Evolutionary conservation across 1,140 invertebrate genomes (phyloP), one percentile per base, ranked within the genome.

Genomic region (Cyrtorhinus lividipennis): DNA sequence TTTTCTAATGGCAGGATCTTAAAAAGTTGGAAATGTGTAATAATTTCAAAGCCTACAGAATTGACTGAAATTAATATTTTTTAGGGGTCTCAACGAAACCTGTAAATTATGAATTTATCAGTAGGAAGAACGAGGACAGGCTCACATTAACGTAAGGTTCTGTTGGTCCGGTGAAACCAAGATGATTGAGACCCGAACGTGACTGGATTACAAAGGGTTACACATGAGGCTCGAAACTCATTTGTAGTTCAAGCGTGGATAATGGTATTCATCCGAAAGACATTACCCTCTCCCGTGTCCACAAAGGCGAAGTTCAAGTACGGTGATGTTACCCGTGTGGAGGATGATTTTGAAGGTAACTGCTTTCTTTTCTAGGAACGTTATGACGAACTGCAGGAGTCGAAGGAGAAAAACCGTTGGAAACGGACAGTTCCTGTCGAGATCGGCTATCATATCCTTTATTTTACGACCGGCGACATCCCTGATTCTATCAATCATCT

Each of bases 201-300:
- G 48, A 53, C 48, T 8, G 20, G 48, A 53, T 53, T 53, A 53
- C 48, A 53, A 53, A 53, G 20, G 48, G 48, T 53, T 53, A 53
- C 48, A 53, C 48, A 10, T 22, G 20, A 20, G 48, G 18, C 10
- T 3, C 5, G 20, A 53, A 53, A 53, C 48, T 53, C 48, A 53
- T 53, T 53, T 53, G 48, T 53, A 53, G 48, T 53, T 53, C 8
- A 53, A 53, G 48, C 48, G 48, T 53, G 48, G 48, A 53, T 53
- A 53, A 53, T 53, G 48, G 48, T 53, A 53, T 53, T 53, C 48
- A 53, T 53, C 48, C 18, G 48, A 53, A 53, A 53, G 48, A 53
- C 48, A 53, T 53, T 53, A 53, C 8, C 5, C 48, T 20, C 8
- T 12, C 48, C 48, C 48, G 48, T 10, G 48, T 53, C 48, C 48